Evolutionary conservation across 2,797 vertebrate species (phyloP).

Genomic region (Centropyge bicolor): DNA sequence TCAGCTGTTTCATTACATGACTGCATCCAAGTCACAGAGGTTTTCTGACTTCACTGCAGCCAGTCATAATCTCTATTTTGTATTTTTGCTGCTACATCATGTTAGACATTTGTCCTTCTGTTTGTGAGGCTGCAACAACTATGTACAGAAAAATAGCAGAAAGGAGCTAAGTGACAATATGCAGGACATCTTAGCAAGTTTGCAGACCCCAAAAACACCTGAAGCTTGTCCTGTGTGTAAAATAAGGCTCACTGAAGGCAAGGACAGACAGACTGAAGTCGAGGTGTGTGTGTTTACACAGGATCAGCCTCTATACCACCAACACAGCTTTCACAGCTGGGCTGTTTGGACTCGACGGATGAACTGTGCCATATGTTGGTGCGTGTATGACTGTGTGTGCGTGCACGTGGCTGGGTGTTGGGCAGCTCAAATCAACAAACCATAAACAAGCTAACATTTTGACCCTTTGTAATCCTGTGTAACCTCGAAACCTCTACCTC

Average conservation of each 20-base stretch:
- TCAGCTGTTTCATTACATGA: constrained; percentile 7
- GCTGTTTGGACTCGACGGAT: constrained; percentile 71
- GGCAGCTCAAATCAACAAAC: constrained; percentile 70
- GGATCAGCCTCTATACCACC: constrained; percentile 65
- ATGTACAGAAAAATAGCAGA: constrained; percentile 1
- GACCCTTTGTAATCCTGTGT: constrained; percentile 49
- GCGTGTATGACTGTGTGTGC: constrained; percentile 9
- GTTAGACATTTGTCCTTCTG: background rate
- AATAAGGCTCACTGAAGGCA: constrained; percentile 25
- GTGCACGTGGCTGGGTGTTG: constrained; percentile 49
- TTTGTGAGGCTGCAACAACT: constrained; percentile 4
- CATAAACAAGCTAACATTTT: constrained; percentile 66
- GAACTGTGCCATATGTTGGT: constrained; percentile 71
- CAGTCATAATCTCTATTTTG: constrained; percentile 22
- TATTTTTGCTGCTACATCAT: constrained; percentile 11
- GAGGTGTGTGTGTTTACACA: constrained; percentile 73
- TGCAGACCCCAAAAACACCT: constrained; percentile 10
- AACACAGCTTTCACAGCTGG: constrained; percentile 75
- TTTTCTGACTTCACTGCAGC: constrained; percentile 9
- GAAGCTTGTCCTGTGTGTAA: background rate
- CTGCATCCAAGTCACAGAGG: background rate
- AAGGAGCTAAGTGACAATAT: background rate
- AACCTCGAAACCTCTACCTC: constrained; percentile 23
- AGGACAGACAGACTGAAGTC: no score
- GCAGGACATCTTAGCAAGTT: constrained; percentile 3